Base-by-base conservation (phyloP, 1,140 invertebrate species). In the Drosophila grimshawi region DNA sequence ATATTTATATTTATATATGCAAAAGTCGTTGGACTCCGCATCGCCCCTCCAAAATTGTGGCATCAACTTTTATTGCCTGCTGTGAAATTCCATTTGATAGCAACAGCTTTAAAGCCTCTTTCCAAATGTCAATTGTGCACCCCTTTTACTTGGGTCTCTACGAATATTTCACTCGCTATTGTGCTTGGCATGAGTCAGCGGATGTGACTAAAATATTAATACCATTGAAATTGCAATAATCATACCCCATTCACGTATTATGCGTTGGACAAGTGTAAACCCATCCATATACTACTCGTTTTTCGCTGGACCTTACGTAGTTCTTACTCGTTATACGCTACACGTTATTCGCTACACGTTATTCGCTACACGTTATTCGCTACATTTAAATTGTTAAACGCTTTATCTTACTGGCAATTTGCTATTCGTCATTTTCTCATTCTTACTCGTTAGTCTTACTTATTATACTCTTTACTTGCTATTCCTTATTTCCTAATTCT, bases 71-170 rank as follows among this genome's bases (percentile, higher is more conserved):
- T 63, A 62, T 63, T 70, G 72, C 65, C 49, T 72, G 51, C 76
- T 68, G 71, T 86, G 53, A 88, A 88, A 88, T 88, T 88, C 71
- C 64, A 69, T 70, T 79, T 77, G 81, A 83, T 81, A 85, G 81
- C 73, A 41, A 69, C 37, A 62, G 41, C 64, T 59, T 79, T 66
- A 67, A 86, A 43, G 33, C 39, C 57, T 59, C 43, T 37, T 32
- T 29, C 29, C 29, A 43, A 55, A n/a, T 56, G 45, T 2, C 27
- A 33, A 10, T 32, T 2, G 55, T 10, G 43, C 48, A 33, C 35
- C 45, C 11, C 8, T 52, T 10, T 43, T 27, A 29, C 30, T 6
- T 3, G 3, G 2, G 5, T 33, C 2, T 10, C n/a, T 46, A 33
- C 8, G 4, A 6, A 19, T 27, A 46, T 32, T 43, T 43, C n/a